A percentile compares a stretch with the other conserved stretches of the same genome.
Conservation (phyloP, 2,113 vertebrate genomes). For the Bujurquina vittata region DNA sequence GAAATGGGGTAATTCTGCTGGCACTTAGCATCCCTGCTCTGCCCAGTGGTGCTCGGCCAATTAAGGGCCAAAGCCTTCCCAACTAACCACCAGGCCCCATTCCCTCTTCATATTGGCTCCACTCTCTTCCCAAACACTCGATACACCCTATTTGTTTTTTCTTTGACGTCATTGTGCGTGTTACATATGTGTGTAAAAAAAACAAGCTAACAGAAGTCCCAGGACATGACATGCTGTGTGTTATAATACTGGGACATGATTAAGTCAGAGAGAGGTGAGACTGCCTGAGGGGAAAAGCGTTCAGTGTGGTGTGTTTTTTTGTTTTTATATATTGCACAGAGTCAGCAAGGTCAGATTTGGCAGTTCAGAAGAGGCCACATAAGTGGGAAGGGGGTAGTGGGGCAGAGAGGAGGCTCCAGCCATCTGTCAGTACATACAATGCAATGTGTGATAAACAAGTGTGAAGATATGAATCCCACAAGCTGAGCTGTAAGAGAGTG, state of each 20-base stretch:
- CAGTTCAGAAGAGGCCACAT: conserved; percentile 23
- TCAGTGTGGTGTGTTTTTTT: not conserved
- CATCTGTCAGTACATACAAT: conserved; percentile 55
- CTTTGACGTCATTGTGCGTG: not conserved
- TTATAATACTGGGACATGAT: not conserved
- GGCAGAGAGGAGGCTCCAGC: conserved; percentile 29
- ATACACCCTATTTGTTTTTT: not conserved
- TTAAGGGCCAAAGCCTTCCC: conserved; percentile 55
- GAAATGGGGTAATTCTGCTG: conserved; percentile 31
- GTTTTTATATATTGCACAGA: not conserved
- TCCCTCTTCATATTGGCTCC: not conserved
- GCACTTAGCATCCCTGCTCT: conserved; percentile 36
- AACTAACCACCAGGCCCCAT: conserved; percentile 25
- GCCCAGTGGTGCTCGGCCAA: conserved; percentile 59
- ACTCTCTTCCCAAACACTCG: conserved; percentile 6
- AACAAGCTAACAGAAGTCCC: not conserved
- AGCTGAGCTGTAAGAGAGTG: conserved; percentile 30
- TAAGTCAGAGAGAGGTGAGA: conserved; percentile 34
- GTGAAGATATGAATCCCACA: conserved; percentile 18
- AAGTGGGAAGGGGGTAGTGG: not conserved
- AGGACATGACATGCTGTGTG: not conserved
- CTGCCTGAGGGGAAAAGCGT: not conserved
- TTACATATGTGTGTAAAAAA: not conserved
- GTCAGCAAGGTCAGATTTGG: conserved; percentile 31
- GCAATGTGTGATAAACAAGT: conserved; percentile 30